A percentile compares a stretch with the other conserved stretches of the same genome.
These are phyloP conservation scores for Zoanthus solanderi DNA, from an alignment of 92 coral and sea anemone genomes.

Conservation along the genomic window DNA sequence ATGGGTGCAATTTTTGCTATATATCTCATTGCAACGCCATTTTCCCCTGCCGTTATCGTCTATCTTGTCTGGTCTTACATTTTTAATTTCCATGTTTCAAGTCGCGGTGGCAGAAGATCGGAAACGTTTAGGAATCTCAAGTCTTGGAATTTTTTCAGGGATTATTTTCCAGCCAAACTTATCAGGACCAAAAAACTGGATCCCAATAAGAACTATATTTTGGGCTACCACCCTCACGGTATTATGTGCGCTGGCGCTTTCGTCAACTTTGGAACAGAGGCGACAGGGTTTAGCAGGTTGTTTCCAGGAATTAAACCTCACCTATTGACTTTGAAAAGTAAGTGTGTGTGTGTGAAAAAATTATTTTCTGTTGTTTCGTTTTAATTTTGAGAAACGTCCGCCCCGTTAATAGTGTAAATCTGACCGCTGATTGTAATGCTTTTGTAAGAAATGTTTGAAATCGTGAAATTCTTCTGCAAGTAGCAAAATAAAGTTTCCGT, in stretches of 20 bases:
- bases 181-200: slow-evolving; percentile 77
- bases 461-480: too few species aligned
- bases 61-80: slow-evolving; percentile 84
- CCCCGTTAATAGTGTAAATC: too few species aligned
- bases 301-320: slow-evolving; percentile 95
- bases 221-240: slow-evolving; percentile 99
- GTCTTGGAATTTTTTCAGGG: slow-evolving; percentile 91
- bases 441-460: too few species aligned
- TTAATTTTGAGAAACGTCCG: not conserved
- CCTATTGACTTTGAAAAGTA: slow-evolving; percentile 90
- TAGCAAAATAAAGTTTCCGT: too few species aligned
- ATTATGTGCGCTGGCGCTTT: slow-evolving; percentile 99
- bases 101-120: slow-evolving; percentile 88
- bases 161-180: slow-evolving; percentile 87
- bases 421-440: too few species aligned
- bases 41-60: slow-evolving; percentile 56
- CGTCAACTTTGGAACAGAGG: slow-evolving; percentile 95
- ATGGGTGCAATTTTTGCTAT: slow-evolving; percentile 70
- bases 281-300: slow-evolving; percentile 84
- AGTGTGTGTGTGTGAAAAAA: slow-evolving; percentile 67
- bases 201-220: slow-evolving; percentile 85
- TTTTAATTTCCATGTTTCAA: slow-evolving; percentile 74
- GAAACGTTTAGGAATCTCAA: slow-evolving; percentile 82
- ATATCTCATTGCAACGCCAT: slow-evolving; percentile 73
- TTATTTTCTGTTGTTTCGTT: not conserved